These are phyloP conservation scores for Sterna hirundo DNA, from an alignment of 2,113 vertebrate species.

Conservation along the genomic window DNA sequence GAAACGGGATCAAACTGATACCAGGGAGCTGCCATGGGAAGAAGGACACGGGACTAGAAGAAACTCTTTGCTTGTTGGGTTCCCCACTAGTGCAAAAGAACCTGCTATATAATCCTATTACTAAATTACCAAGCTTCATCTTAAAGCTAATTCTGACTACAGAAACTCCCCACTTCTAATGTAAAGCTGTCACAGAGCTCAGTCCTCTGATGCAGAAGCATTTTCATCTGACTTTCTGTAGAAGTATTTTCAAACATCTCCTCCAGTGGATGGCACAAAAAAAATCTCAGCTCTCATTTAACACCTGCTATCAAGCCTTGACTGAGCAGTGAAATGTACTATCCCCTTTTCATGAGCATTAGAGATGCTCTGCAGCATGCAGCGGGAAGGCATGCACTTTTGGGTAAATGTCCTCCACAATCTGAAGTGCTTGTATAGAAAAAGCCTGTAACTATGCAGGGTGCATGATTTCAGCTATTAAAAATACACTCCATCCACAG, in stretches of 20 bases:
- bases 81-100: not conserved
- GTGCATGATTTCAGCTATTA: not conserved
- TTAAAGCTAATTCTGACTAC: not conserved
- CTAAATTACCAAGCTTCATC: not conserved
- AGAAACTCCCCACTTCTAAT: not conserved
- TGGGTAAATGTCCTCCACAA: not conserved
- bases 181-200: not conserved
- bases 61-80: not conserved
- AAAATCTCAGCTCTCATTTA: not conserved
- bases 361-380: not conserved
- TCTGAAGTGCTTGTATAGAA: not conserved
- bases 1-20: not conserved
- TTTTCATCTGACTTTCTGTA: not conserved
- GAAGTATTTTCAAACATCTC: not conserved
- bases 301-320: not conserved
- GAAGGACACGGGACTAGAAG: not conserved
- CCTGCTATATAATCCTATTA: not conserved
- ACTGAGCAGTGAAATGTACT: not conserved
- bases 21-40: not conserved
- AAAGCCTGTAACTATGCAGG: not conserved
- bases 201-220: not conserved
- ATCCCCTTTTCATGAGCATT: not conserved
- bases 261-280: not conserved
- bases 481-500: not conserved
- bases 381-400: not conserved